phyloP scores from a whole-genome alignment of 2,888 invertebrate species.

The Tromatobia lineatoria region DNA sequence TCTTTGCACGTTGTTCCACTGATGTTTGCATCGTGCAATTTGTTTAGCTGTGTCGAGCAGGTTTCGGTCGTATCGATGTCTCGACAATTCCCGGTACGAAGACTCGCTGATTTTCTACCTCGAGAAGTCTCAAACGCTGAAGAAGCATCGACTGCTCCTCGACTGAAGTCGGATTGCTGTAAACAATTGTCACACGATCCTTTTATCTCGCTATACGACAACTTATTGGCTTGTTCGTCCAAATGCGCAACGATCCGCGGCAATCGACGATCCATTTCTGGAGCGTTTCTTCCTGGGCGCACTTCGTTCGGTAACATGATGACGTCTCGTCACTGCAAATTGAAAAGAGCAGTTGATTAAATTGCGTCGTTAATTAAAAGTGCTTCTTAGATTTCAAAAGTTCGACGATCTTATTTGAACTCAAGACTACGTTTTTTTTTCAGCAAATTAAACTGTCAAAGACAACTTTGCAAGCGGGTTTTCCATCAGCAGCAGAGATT shows the following conservation, averaged over 20 bases:
- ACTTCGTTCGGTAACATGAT: slow-evolving; percentile 74
- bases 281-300: slow-evolving; percentile 69
- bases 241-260: slow-evolving; percentile 44
- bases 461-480: no score
- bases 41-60: not conserved
- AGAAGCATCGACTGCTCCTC: slow-evolving; percentile 1
- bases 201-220: slow-evolving; percentile 34
- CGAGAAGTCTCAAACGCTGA: slow-evolving; percentile 20
- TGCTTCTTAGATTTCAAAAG: not conserved
- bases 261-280: slow-evolving; percentile 73
- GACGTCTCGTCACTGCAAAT: slow-evolving; percentile 77
- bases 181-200: not conserved
- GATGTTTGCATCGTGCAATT: not conserved
- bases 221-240: slow-evolving; percentile 65
- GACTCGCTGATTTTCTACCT: slow-evolving; percentile 4
- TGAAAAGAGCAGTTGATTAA: not conserved
- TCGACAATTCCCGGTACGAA: not conserved
- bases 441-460: no score
- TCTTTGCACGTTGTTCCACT: slow-evolving; percentile 15
- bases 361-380: not conserved
- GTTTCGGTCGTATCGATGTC: slow-evolving; percentile 8
- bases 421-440: no score
- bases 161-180: not conserved
- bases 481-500: no score
- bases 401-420: not conserved